These are phyloP conservation scores for Augochlora pura DNA, from an alignment of 1,140 invertebrate genomes.

Conservation along the genomic window DNA sequence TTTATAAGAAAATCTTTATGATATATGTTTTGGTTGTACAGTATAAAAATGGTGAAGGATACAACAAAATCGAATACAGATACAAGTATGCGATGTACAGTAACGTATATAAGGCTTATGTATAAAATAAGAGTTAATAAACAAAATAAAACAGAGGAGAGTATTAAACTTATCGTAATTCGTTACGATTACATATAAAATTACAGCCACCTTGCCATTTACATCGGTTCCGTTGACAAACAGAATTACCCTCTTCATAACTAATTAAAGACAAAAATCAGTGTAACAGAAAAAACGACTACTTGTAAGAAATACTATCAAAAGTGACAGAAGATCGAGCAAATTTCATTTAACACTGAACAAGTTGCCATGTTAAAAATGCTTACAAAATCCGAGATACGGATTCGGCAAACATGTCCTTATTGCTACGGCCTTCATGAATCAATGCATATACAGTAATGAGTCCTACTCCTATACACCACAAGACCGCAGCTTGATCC, in stretches of 20 bases:
- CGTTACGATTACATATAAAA: slow-evolving; percentile 10
- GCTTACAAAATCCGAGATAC: background rate
- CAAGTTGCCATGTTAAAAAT: slow-evolving; percentile 16
- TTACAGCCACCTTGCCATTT: slow-evolving; percentile 81
- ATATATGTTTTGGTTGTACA: background rate
- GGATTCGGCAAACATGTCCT: too few relatives aligned
- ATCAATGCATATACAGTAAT: too few relatives aligned
- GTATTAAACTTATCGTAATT: slow-evolving; percentile 9
- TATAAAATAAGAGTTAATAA: background rate
- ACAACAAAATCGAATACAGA: slow-evolving; percentile 2
- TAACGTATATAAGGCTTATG: background rate
- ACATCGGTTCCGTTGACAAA: slow-evolving; percentile 81
- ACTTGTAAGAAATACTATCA: background rate
- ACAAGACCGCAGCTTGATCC: too few relatives aligned
- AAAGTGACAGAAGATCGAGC: background rate
- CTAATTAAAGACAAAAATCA: slow-evolving; percentile 16
- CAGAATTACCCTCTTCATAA: slow-evolving; percentile 82
- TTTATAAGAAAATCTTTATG: background rate
- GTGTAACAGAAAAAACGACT: background rate
- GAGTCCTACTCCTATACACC: too few relatives aligned
- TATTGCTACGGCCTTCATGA: too few relatives aligned
- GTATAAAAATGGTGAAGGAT: background rate
- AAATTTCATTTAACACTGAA: slow-evolving; percentile 11
- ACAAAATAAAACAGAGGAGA: background rate
- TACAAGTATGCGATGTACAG: background rate